Conservation (phyloP, 2,888 invertebrate species). For the Dryococelus australis region DNA sequence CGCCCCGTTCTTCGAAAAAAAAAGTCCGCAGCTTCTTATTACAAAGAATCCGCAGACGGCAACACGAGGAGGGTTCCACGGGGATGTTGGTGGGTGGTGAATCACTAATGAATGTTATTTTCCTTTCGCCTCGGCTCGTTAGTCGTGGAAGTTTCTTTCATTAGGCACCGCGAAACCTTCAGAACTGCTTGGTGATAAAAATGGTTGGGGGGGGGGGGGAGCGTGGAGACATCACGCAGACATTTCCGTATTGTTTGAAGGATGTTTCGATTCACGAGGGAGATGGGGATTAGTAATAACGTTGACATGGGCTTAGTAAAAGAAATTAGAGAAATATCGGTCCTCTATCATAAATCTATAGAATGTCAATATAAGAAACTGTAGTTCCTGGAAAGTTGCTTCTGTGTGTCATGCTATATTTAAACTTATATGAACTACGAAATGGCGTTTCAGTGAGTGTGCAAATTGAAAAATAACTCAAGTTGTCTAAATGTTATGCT, state of each 20-base stretch:
- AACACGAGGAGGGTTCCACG: background rate
- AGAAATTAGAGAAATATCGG: no score
- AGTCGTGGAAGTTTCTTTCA: background rate
- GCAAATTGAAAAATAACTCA: no score
- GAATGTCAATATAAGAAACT: no score
- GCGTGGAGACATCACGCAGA: background rate
- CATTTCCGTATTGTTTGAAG: background rate
- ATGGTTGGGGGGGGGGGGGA: background rate
- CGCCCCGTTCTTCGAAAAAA: background rate
- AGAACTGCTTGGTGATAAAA: no score
- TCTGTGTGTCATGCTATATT: no score
- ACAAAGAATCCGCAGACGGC: background rate
- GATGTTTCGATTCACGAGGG: background rate
- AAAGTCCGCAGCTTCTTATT: background rate
- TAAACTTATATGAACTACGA: no score
- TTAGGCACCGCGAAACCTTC: background rate
- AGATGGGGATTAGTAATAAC: no score
- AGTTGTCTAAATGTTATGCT: no score
- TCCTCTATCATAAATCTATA: no score
- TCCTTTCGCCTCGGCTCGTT: background rate
- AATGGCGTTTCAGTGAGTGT: no score
- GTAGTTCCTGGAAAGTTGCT: no score
- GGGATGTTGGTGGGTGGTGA: background rate
- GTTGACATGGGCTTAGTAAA: no score
- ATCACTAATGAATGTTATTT: slow-evolving; percentile 10